Conservation (phyloP, 1,140 invertebrate genomes). For the Leptinotarsa undecemlineata region DNA sequence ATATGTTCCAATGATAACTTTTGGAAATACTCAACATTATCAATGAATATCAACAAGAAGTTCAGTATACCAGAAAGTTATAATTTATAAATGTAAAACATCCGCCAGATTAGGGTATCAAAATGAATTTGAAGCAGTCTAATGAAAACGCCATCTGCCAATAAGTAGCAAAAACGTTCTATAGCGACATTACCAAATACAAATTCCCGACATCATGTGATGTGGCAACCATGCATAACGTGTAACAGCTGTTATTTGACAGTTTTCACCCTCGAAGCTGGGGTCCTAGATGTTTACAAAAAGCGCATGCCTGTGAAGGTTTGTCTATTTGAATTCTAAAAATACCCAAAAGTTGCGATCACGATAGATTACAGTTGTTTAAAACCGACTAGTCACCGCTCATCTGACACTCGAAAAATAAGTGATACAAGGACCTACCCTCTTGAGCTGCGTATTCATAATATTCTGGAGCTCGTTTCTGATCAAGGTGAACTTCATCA, state of each 20-base stretch:
- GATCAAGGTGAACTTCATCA: constrained; percentile 97
- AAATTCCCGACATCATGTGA: background rate
- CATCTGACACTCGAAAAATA: no score
- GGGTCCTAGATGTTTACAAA: background rate
- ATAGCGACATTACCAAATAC: no score
- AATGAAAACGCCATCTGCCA: no score
- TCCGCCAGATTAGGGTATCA: no score
- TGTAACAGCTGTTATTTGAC: background rate
- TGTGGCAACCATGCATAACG: background rate
- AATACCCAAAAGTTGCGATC: background rate
- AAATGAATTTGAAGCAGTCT: no score
- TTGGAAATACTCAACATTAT: no score
- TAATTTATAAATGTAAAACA: no score
- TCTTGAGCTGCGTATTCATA: constrained; percentile 91
- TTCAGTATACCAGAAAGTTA: no score
- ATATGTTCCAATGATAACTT: no score
- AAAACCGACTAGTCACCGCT: background rate
- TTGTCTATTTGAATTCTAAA: constrained; percentile 20
- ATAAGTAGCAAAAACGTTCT: no score
- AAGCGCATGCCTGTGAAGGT: constrained; percentile 4
- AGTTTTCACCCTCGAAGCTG: background rate
- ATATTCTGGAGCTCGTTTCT: constrained; percentile 97
- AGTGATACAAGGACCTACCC: constrained; percentile 72
- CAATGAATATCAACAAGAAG: no score
- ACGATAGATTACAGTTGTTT: background rate